These are phyloP conservation scores for Gallinago undulata DNA, from an alignment of 2,113 vertebrate genomes.

Conservation along the genomic window DNA sequence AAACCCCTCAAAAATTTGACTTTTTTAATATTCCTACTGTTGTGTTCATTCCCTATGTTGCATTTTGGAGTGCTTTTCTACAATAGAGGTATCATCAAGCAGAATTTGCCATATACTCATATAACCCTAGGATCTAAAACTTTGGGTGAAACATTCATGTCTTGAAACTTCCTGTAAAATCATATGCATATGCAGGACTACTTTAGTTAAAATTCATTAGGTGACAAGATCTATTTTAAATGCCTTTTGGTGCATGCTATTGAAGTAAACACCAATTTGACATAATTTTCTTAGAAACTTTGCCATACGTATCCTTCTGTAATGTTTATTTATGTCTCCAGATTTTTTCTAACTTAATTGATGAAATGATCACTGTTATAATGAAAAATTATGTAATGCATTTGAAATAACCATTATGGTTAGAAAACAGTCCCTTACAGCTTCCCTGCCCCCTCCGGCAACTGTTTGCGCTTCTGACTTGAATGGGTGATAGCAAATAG, in stretches of 20 bases:
- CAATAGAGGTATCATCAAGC: background rate
- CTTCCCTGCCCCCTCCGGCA: accelerated
- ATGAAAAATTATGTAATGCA: background rate
- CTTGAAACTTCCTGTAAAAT: background rate
- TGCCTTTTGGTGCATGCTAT: background rate
- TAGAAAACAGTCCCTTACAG: background rate
- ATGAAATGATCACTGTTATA: background rate
- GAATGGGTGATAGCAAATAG: constrained; percentile 18
- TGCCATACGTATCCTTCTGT: background rate
- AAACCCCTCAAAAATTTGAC: background rate
- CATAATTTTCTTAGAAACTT: background rate
- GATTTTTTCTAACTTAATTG: background rate
- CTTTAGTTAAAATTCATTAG: background rate
- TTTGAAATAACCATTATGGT: background rate
- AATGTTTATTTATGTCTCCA: background rate
- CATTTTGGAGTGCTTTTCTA: background rate
- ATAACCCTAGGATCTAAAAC: background rate
- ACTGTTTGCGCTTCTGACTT: background rate
- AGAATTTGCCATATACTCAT: background rate
- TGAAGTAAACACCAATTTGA: background rate
- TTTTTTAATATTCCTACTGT: background rate
- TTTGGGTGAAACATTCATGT: background rate
- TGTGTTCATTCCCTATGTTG: background rate
- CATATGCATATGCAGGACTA: background rate
- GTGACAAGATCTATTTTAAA: background rate